Conservation (phyloP, 2,888 invertebrate genomes). For the Drosophila buzzatii region DNA sequence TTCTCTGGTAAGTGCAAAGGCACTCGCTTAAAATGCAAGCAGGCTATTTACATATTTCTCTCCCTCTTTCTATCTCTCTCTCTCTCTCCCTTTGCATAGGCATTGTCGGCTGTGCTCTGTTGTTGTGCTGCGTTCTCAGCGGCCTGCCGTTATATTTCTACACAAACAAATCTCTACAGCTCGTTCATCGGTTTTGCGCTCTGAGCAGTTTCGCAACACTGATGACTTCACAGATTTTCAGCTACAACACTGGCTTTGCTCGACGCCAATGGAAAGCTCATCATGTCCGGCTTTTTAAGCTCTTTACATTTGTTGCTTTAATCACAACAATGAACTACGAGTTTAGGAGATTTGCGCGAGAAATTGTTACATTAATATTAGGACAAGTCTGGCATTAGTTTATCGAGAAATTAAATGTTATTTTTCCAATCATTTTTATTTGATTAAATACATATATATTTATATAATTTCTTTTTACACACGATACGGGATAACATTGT, state of each 20-base stretch:
- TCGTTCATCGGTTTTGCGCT: constrained; percentile 72
- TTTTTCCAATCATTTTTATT: neutral
- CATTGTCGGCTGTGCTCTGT: constrained; percentile 72
- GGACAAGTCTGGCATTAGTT: constrained; percentile 19
- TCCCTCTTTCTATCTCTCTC: constrained; percentile 1
- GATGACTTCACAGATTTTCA: constrained; percentile 77
- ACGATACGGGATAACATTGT: constrained; percentile 51
- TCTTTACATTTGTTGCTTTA: constrained; percentile 67
- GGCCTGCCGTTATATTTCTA: constrained; percentile 56
- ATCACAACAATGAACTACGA: constrained; percentile 67
- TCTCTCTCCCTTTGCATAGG: constrained; percentile 53
- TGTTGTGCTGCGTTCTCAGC: constrained; percentile 68
- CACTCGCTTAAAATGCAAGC: constrained; percentile 15
- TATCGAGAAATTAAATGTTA: neutral
- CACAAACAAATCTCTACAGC: constrained; percentile 39
- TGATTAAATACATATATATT: constrained; percentile 7
- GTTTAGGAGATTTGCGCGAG: constrained; percentile 47
- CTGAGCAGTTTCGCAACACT: constrained; percentile 71
- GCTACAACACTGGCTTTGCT: constrained; percentile 82
- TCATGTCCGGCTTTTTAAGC: constrained; percentile 66
- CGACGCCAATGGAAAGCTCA: constrained; percentile 72
- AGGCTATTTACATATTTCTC: constrained; percentile 22
- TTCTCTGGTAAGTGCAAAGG: constrained; percentile 67
- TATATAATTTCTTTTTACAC: constrained; percentile 22
- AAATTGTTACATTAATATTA: constrained; percentile 36